Evolutionary conservation across 2,797 vertebrate genomes (phyloP).

Genomic region (Acropternis orthonyx): DNA sequence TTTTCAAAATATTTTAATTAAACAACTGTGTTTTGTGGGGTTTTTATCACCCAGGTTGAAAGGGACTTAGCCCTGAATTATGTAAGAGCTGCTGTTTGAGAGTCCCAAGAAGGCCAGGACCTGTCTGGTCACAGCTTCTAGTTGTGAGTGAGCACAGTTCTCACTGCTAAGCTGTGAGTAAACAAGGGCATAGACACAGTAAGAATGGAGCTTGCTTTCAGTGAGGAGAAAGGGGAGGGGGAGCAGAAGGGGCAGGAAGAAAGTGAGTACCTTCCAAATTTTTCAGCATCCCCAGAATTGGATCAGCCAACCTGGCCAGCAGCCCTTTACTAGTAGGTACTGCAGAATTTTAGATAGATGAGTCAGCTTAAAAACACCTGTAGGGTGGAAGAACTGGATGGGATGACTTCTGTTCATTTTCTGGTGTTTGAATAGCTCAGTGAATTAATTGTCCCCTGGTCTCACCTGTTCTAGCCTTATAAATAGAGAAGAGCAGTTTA

Average conservation of each 20-base stretch:
- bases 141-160: not conserved
- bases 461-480: not conserved
- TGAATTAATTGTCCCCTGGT: not conserved
- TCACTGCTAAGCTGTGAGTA: not conserved
- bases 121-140: not conserved
- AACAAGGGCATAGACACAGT: not conserved
- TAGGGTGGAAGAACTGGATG: not conserved
- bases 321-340: not conserved
- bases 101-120: too few relatives aligned
- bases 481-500: not conserved
- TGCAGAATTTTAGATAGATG: not conserved
- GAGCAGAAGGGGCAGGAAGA: not conserved
- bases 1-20: not conserved
- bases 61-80: not conserved
- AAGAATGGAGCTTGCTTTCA: not conserved
- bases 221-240: not conserved
- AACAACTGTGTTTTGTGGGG: too few relatives aligned
- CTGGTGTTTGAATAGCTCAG: not conserved
- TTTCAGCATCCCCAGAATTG: not conserved
- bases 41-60: not conserved
- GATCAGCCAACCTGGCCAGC: not conserved
- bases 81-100: accelerated
- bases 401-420: not conserved
- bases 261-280: not conserved
- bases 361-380: not conserved